Conservation (phyloP, 1,140 invertebrate species). For the Leptinotarsa undecemlineata region DNA sequence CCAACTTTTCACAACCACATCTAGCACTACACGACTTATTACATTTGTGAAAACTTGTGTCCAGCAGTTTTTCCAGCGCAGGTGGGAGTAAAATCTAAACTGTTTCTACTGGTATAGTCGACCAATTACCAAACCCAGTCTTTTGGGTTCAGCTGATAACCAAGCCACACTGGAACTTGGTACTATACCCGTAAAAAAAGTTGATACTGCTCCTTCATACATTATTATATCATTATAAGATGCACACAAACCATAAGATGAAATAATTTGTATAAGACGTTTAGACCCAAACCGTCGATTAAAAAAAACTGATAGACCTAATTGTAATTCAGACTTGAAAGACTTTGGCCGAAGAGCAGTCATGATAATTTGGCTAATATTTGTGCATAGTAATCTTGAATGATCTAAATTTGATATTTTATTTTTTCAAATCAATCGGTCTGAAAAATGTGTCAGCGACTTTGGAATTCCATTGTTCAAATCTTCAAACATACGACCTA, state of each 20-base stretch:
- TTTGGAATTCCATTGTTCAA: conserved; percentile 6
- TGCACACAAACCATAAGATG: not conserved
- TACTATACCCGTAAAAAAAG: too few relatives aligned
- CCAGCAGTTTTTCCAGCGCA: too few relatives aligned
- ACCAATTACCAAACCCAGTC: too few relatives aligned
- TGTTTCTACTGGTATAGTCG: too few relatives aligned
- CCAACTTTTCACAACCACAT: too few relatives aligned
- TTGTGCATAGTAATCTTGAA: conserved; percentile 43
- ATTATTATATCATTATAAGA: too few relatives aligned
- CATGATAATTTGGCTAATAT: conserved; percentile 48
- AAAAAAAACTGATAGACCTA: conserved; percentile 52
- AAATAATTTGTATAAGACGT: conserved; percentile 38
- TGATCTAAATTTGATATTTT: not conserved
- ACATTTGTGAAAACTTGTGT: too few relatives aligned
- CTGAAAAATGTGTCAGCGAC: conserved; percentile 6
- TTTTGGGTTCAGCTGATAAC: too few relatives aligned
- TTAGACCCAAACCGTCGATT: conserved; percentile 51
- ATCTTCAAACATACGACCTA: not conserved
- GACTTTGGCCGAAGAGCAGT: conserved; percentile 51
- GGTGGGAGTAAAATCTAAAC: too few relatives aligned
- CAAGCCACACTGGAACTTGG: too few relatives aligned
- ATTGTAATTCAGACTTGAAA: conserved; percentile 50
- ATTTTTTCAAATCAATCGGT: not conserved
- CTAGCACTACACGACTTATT: too few relatives aligned
- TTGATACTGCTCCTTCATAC: too few relatives aligned